Evolutionary conservation across 2,113 vertebrate genomes (phyloP).

Genomic region (Melanostigma gelatinosum): DNA sequence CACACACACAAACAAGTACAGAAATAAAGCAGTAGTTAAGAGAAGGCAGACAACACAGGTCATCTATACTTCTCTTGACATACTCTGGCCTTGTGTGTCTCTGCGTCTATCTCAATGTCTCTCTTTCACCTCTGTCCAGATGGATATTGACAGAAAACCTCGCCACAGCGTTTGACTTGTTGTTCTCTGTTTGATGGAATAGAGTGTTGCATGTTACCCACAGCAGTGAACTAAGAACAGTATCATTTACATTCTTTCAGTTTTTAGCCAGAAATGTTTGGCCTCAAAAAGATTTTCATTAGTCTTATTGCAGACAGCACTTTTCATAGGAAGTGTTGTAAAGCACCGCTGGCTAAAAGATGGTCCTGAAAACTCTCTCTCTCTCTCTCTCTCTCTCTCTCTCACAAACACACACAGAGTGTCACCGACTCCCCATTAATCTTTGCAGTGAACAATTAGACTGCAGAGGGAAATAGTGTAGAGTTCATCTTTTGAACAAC

Average conservation of each 20-base stretch:
- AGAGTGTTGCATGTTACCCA: too few species aligned
- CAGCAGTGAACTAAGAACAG: too few species aligned
- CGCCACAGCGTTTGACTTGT: neutral
- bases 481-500: conserved; percentile 53
- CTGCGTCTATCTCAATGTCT: too few species aligned
- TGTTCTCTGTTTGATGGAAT: neutral
- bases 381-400: neutral
- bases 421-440: conserved; percentile 40
- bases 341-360: neutral
- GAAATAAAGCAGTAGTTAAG: neutral
- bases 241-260: too few species aligned
- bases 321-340: neutral
- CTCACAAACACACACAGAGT: conserved; percentile 1
- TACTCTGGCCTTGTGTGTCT: too few species aligned
- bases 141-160: neutral
- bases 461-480: conserved; percentile 24
- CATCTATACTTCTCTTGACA: neutral
- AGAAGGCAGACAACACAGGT: neutral
- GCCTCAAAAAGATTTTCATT: neutral
- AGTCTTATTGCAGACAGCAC: neutral
- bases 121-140: neutral
- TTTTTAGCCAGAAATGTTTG: too few species aligned
- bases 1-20: conserved; percentile 15
- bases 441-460: conserved; percentile 44
- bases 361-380: neutral